phyloP scores from a whole-genome alignment of 2,888 invertebrate species.

The Papilio elwesi region DNA sequence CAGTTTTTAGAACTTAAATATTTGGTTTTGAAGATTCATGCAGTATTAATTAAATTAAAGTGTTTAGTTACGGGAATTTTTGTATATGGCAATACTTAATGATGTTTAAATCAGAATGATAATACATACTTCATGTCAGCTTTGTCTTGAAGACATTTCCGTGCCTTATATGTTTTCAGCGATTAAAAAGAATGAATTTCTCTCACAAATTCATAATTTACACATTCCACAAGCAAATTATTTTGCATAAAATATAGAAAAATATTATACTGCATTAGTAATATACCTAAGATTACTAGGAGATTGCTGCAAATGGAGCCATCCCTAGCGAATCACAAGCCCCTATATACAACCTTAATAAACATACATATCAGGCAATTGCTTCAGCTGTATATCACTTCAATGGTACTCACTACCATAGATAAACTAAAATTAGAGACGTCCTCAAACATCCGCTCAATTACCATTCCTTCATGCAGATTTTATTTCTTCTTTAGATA shows the following conservation, averaged over 20 bases:
- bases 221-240: constrained; percentile 5
- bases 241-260: background rate
- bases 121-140: constrained; percentile 38
- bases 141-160: constrained; percentile 61
- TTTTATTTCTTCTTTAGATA: no score
- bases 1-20: background rate
- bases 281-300: constrained; percentile 9
- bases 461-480: no score
- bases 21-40: background rate
- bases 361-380: constrained; percentile 22
- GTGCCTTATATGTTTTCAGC: constrained; percentile 43
- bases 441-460: no score
- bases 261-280: background rate
- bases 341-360: background rate
- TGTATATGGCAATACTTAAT: constrained; percentile 12
- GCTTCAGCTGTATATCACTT: constrained; percentile 31
- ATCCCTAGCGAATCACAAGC: constrained; percentile 13
- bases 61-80: background rate
- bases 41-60: background rate
- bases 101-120: constrained; percentile 4
- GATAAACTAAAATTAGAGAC: background rate
- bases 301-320: constrained; percentile 18
- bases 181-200: constrained; percentile 23
- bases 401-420: constrained; percentile 4
- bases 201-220: constrained; percentile 33